Conservation (phyloP, 2,797 vertebrate genomes). For the Pteronotus mesoamericanus region DNA sequence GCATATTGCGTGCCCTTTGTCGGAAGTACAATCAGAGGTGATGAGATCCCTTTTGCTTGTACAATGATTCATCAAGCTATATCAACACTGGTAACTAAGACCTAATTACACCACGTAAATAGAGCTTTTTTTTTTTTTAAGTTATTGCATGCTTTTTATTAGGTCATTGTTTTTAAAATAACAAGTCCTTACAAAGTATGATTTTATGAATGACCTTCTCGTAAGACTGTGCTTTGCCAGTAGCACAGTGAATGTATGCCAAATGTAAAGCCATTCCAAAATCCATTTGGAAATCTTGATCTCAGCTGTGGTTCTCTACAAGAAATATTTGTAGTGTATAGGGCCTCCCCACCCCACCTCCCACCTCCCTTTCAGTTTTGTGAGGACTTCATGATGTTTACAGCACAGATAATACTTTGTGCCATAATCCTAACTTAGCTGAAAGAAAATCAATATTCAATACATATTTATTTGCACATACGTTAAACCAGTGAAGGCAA, state of each 20-base stretch:
- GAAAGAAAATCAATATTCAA: constrained; percentile 76
- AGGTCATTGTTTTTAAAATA: constrained; percentile 81
- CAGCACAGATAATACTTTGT: constrained; percentile 87
- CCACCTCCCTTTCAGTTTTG: constrained; percentile 77
- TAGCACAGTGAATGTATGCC: constrained; percentile 77
- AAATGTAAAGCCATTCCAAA: constrained; percentile 78
- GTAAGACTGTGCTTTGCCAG: constrained; percentile 76
- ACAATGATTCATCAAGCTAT: constrained; percentile 81
- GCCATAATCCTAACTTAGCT: constrained; percentile 80
- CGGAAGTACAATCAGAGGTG: constrained; percentile 81
- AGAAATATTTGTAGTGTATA: constrained; percentile 76
- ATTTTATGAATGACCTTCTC: constrained; percentile 76
- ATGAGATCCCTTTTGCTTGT: constrained; percentile 82
- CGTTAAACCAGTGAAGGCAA: constrained; percentile 79
- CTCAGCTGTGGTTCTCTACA: constrained; percentile 76
- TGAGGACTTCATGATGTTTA: constrained; percentile 85
- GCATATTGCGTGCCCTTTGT: constrained; percentile 74
- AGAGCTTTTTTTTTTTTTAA: constrained; percentile 75
- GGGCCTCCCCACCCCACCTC: constrained; percentile 53
- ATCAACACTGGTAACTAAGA: constrained; percentile 85
- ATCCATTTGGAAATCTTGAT: constrained; percentile 72
- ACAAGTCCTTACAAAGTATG: constrained; percentile 74
- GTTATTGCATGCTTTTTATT: constrained; percentile 86
- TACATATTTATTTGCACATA: constrained; percentile 84
- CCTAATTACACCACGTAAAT: constrained; percentile 77